Conservation (phyloP, 1,140 invertebrate genomes). For the Tetragonula clypearis region DNA sequence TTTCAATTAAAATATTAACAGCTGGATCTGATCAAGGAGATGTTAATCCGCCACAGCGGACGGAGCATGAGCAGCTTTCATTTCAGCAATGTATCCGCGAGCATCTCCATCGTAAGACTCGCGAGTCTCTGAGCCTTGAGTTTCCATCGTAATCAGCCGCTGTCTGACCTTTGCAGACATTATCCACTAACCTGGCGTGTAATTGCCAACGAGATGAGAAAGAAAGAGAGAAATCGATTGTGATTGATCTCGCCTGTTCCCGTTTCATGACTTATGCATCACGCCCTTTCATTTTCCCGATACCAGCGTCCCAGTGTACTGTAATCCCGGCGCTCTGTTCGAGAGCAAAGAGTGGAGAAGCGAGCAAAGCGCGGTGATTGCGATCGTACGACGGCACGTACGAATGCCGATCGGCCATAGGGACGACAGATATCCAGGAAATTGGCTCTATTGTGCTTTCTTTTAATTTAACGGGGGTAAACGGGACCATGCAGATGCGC, state of each 20-base stretch:
- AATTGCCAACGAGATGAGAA: not conserved
- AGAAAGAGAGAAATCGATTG: constrained; percentile 5
- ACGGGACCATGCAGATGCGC: not conserved
- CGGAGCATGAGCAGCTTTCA: constrained; percentile 91
- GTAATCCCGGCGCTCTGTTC: not conserved
- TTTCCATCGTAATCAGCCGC: not conserved
- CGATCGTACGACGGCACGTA: not conserved
- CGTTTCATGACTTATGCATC: constrained; percentile 25
- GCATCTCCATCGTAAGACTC: no score
- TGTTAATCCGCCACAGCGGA: constrained; percentile 89
- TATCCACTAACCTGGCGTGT: constrained; percentile 14
- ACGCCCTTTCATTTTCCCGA: constrained; percentile 7
- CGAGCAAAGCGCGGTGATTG: not conserved
- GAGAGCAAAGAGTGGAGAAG: not conserved
- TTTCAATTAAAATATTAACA: constrained; percentile 96
- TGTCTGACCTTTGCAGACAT: constrained; percentile 30
- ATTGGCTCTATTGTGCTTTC: not conserved
- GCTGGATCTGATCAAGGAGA: constrained; percentile 96
- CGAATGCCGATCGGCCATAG: not conserved
- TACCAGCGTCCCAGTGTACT: not conserved
- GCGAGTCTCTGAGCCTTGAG: not conserved
- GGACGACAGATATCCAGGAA: constrained; percentile 4
- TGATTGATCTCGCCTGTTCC: constrained; percentile 30
- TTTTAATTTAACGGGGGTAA: not conserved
- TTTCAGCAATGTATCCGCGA: constrained; percentile 83